Evolutionary conservation across 2,113 vertebrate species (phyloP).

Genomic region (Mastomys natalensis): DNA sequence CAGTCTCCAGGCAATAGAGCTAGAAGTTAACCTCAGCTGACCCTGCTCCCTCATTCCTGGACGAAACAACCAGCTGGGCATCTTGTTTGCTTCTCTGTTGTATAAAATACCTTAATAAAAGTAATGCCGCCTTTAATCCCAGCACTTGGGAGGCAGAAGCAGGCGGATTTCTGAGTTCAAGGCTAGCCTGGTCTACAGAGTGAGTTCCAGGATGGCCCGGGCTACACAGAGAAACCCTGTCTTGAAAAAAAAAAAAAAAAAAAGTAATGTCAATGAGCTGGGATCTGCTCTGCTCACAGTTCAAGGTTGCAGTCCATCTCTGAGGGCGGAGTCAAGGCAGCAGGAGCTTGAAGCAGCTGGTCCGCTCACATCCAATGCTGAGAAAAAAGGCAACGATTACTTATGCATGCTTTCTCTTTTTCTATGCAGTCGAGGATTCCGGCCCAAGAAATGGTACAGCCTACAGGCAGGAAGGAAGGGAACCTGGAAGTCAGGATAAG

Average conservation of each 20-base stretch:
- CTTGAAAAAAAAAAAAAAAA: no score
- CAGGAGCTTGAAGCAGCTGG: not conserved
- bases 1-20: not conserved
- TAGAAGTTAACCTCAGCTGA: not conserved
- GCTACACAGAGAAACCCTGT: no score
- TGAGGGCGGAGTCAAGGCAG: not conserved
- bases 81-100: not conserved
- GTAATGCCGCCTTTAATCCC: no score
- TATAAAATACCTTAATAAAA: not conserved
- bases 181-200: no score
- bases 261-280: not conserved
- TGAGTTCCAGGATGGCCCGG: no score
- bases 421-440: not conserved
- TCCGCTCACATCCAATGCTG: not conserved
- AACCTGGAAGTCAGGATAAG: rapidly evolving
- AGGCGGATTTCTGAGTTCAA: no score
- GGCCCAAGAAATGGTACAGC: not conserved
- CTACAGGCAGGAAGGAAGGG: not conserved
- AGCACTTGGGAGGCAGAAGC: no score
- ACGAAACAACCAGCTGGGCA: not conserved
- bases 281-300: not conserved
- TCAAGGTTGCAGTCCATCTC: not conserved
- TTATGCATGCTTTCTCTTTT: not conserved
- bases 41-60: not conserved
- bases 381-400: not conserved